Conservation (phyloP, 1,140 invertebrate genomes). For the Xylocopa sonorina region DNA sequence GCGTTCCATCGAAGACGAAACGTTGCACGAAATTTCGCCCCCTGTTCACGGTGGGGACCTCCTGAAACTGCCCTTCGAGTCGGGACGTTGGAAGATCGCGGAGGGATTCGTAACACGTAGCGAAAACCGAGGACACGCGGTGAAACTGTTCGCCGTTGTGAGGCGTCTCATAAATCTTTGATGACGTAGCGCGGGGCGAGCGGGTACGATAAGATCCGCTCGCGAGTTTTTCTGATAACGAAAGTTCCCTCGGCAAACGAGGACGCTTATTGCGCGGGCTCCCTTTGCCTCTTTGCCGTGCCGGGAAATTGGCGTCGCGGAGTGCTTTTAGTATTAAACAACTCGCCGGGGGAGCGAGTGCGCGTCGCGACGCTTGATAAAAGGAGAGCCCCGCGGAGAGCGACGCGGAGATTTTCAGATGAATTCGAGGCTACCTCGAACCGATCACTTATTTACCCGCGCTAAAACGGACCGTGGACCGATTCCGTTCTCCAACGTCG, state of each 20-base stretch:
- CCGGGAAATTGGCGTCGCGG: neutral
- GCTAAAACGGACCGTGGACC: neutral
- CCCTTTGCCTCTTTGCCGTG: no score
- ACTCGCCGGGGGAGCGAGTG: neutral
- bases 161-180: constrained; percentile 11
- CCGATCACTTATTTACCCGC: constrained; percentile 11
- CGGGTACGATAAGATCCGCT: no score
- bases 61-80: neutral
- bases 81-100: neutral
- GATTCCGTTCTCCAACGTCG: neutral
- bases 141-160: neutral
- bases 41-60: neutral
- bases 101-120: neutral
- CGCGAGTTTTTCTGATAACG: neutral
- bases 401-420: neutral
- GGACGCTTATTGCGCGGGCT: no score
- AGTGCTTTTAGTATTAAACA: neutral
- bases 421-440: neutral
- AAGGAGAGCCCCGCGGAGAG: neutral
- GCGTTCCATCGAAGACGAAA: neutral
- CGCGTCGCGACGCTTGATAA: neutral
- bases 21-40: neutral
- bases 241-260: neutral
- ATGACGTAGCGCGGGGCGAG: neutral
- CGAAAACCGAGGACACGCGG: neutral